Evolutionary conservation across 2,797 vertebrate genomes (phyloP).

Genomic region (Rhinichthys osculus): DNA sequence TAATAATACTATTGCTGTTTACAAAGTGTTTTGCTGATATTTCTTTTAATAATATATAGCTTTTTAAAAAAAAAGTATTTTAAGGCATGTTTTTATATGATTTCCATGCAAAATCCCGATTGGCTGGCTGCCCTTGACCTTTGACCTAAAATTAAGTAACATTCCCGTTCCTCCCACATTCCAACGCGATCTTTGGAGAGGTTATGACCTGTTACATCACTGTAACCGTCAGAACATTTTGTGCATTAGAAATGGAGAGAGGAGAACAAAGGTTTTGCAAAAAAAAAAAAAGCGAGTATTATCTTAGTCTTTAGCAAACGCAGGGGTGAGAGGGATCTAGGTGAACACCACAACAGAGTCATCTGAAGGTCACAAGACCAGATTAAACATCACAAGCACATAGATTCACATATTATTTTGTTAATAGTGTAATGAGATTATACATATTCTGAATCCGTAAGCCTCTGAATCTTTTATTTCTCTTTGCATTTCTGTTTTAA

Average conservation of each 20-base stretch:
- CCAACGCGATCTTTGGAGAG: background rate
- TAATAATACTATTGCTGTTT: background rate
- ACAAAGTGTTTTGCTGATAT: background rate
- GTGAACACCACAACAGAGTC: background rate
- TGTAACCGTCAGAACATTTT: constrained; percentile 31
- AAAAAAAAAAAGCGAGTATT: background rate
- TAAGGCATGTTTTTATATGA: background rate
- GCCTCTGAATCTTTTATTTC: background rate
- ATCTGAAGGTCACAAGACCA: constrained; percentile 14
- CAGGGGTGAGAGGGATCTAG: background rate
- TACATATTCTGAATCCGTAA: background rate
- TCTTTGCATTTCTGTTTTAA: background rate
- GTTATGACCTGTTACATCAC: constrained; percentile 50
- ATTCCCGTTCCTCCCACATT: no score
- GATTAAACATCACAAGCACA: background rate
- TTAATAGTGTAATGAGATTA: background rate
- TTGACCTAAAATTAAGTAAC: no score
- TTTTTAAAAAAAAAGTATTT: background rate
- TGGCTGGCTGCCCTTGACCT: constrained; percentile 21
- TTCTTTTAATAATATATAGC: background rate
- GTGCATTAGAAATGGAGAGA: background rate
- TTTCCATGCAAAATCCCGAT: background rate
- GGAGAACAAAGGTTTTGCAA: constrained; percentile 10
- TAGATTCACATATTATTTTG: background rate
- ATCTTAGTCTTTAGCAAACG: constrained; percentile 5